A percentile compares a stretch with the other conserved stretches of the same genome.
phyloP scores from a whole-genome alignment of 2,113 vertebrate species.

The Dasyurus viverrinus region DNA sequence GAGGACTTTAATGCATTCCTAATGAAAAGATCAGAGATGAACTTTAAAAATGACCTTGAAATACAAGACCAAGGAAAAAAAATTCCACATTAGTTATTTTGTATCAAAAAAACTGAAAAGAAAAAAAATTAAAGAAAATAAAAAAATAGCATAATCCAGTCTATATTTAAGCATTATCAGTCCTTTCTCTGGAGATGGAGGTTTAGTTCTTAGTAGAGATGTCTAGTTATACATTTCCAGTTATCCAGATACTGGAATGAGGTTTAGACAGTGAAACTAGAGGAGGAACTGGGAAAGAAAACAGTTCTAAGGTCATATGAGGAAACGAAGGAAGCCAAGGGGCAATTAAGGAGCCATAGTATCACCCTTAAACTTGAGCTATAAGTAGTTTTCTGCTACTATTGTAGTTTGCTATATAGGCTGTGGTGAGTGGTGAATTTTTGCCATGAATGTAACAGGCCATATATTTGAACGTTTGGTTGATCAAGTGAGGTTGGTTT shows the following conservation, averaged over 20 bases:
- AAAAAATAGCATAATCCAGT: too few species aligned
- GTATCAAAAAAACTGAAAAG: too few species aligned
- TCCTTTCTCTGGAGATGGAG: too few species aligned
- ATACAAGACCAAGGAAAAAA: too few species aligned
- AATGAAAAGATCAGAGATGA: too few species aligned
- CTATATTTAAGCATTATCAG: too few species aligned
- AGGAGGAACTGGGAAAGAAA: neutral
- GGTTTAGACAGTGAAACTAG: neutral
- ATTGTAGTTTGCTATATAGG: neutral
- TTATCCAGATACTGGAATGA: neutral
- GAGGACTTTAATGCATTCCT: too few species aligned
- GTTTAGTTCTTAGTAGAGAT: neutral
- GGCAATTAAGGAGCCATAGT: neutral
- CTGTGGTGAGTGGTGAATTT: neutral
- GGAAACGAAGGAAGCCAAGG: neutral
- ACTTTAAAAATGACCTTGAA: too few species aligned
- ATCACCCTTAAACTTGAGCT: neutral
- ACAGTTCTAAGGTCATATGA: neutral
- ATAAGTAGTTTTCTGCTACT: neutral
- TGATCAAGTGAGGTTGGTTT: neutral
- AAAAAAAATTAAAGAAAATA: too few species aligned
- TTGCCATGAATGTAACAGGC: neutral
- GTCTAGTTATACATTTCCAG: neutral
- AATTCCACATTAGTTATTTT: too few species aligned
- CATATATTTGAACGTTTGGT: neutral